Percentiles rank a stretch among this genome's conserved stretches.
Evolutionary conservation across 2,888 invertebrate genomes (phyloP).

Genomic region (Spisula subtruncata): DNA sequence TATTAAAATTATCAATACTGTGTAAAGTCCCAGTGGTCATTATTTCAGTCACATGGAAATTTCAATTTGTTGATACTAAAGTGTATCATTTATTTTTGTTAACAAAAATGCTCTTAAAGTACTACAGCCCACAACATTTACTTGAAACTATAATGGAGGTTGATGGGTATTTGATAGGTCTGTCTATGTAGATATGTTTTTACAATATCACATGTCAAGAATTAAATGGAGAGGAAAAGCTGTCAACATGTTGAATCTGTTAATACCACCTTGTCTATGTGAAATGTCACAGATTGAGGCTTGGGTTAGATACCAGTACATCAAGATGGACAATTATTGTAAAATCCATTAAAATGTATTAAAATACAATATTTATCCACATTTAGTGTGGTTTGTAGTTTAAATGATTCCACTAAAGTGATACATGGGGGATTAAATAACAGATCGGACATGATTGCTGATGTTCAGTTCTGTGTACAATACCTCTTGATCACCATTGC

Average conservation of each 20-base stretch:
- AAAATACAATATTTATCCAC: neutral
- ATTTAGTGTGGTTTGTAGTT: neutral
- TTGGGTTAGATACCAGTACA: neutral
- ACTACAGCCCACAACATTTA: neutral
- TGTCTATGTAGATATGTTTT: neutral
- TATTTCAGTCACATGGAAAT: too few relatives aligned
- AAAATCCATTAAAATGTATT: neutral
- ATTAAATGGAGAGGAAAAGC: constrained; percentile 4
- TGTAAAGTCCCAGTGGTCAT: too few relatives aligned
- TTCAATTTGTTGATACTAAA: too few relatives aligned
- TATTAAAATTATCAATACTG: too few relatives aligned
- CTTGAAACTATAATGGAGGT: neutral
- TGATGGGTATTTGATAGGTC: neutral
- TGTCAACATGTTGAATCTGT: neutral
- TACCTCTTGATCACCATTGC: too few relatives aligned
- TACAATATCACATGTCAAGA: constrained; percentile 1
- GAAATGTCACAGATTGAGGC: neutral
- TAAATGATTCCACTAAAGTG: too few relatives aligned
- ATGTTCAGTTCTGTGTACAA: too few relatives aligned
- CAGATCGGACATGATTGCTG: too few relatives aligned
- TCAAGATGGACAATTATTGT: constrained; percentile 12
- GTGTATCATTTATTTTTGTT: neutral
- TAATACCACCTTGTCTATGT: neutral
- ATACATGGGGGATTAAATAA: too few relatives aligned
- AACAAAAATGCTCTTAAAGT: neutral